Conservation (phyloP, 2,113 vertebrate species). For the Pollachius pollachius region DNA sequence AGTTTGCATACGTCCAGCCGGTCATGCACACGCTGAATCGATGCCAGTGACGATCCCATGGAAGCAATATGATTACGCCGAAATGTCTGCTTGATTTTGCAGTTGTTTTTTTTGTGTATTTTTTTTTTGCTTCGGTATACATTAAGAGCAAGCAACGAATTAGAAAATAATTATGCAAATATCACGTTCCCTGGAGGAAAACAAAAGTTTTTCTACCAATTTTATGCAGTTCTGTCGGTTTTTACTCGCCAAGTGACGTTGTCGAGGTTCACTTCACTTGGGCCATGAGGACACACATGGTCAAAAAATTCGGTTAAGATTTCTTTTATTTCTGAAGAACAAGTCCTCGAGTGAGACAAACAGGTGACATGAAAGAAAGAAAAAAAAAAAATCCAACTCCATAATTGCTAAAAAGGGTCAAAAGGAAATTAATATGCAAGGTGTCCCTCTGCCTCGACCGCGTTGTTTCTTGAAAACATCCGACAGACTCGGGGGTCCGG, state of each 20-base stretch:
- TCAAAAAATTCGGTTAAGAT: constrained; percentile 41
- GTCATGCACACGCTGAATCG: constrained; percentile 58
- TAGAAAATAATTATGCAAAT: constrained; percentile 24
- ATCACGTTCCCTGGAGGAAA: constrained; percentile 17
- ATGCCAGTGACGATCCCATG: constrained; percentile 50
- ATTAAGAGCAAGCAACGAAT: constrained; percentile 38
- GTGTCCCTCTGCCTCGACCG: too few species aligned
- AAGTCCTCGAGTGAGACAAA: constrained; percentile 54
- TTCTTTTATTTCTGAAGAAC: constrained; percentile 40
- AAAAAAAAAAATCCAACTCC: constrained; percentile 23
- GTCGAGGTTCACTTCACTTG: constrained; percentile 17
- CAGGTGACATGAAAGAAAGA: constrained; percentile 33
- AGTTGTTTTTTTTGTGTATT: too few species aligned
- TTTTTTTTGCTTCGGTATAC: constrained; percentile 20
- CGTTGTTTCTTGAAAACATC: constrained; percentile 16
- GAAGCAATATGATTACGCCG: constrained; percentile 60
- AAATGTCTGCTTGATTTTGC: constrained; percentile 42
- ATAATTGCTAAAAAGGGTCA: constrained; percentile 64
- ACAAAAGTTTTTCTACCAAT: constrained; percentile 29
- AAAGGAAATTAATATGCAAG: constrained; percentile 22
- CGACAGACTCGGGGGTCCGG: constrained; percentile 31
- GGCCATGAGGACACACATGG: constrained; percentile 47
- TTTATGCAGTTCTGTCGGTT: constrained; percentile 49
- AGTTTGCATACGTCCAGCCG: constrained; percentile 47
- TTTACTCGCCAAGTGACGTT: constrained; percentile 26